phyloP scores from a whole-genome alignment of 2,113 vertebrate species.

The Aplodontia rufa region DNA sequence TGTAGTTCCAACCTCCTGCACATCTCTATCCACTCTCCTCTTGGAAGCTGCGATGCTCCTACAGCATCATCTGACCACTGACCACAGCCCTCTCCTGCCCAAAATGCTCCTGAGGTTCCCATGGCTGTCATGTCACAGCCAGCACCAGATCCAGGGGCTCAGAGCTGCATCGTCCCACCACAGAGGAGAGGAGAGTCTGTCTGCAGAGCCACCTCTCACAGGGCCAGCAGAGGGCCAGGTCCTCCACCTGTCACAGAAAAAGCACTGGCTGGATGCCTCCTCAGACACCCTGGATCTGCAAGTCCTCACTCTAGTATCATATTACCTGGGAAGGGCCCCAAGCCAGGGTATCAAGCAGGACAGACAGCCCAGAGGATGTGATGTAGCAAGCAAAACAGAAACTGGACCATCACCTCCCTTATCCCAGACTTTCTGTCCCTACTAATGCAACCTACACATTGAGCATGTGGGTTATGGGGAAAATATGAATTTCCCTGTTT shows the following conservation, averaged over 20 bases:
- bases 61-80: fast-evolving
- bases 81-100: no score
- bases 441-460: fast-evolving
- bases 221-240: not conserved
- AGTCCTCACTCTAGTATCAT: not conserved
- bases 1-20: fast-evolving
- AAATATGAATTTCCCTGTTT: not conserved
- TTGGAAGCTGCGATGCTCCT: not conserved
- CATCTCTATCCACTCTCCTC: not conserved
- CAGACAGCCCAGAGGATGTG: not conserved
- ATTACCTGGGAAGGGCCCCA: not conserved
- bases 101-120: fast-evolving
- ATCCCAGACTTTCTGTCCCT: not conserved
- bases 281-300: not conserved
- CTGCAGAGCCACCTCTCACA: not conserved
- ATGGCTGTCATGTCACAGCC: no score
- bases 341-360: not conserved
- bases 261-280: not conserved
- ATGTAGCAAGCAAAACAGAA: not conserved
- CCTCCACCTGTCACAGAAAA: not conserved
- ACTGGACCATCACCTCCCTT: not conserved
- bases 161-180: no score
- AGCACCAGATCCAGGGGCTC: no score
- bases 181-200: not conserved
- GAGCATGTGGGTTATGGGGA: not conserved